A percentile compares a stretch with the other conserved stretches of the same genome.
phyloP scores from a whole-genome alignment of 2,113 vertebrate species.

The Axis porcinus region DNA sequence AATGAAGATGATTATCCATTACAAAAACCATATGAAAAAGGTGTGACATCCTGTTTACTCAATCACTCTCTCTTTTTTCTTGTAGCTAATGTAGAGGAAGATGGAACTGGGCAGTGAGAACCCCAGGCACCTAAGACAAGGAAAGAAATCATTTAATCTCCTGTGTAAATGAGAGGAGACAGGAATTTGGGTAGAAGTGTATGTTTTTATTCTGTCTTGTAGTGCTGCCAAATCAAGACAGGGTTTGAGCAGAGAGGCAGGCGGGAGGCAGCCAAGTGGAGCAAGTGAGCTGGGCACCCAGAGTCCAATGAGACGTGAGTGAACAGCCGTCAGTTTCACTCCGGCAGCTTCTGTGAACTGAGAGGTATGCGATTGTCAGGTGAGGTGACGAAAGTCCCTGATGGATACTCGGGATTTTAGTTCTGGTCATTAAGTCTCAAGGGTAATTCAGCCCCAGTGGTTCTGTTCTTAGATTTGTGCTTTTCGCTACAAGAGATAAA shows the following conservation, averaged over 20 bases:
- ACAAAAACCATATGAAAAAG: neutral
- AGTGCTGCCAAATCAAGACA: slow-evolving; percentile 69
- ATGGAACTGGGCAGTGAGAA: slow-evolving; percentile 54
- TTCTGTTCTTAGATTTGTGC: neutral
- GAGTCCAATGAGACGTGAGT: slow-evolving; percentile 52
- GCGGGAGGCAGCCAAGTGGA: slow-evolving; percentile 62
- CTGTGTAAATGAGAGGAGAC: slow-evolving; percentile 67
- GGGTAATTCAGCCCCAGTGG: neutral
- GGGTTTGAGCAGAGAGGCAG: slow-evolving; percentile 45
- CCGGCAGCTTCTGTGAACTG: slow-evolving; percentile 59
- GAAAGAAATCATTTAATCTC: slow-evolving; percentile 74
- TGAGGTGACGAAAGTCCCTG: slow-evolving; percentile 48
- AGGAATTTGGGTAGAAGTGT: slow-evolving; percentile 67
- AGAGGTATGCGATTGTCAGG: slow-evolving; percentile 63
- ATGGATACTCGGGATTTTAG: slow-evolving; percentile 41
- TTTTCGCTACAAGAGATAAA: neutral
- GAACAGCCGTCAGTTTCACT: slow-evolving; percentile 58
- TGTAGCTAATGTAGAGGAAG: slow-evolving; percentile 40
- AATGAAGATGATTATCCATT: neutral
- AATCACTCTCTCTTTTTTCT: neutral
- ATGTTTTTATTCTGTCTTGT: slow-evolving; percentile 70
- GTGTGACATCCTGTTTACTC: neutral
- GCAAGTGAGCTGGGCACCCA: slow-evolving; percentile 60
- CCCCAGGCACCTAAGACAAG: slow-evolving; percentile 58
- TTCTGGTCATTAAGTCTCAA: slow-evolving; percentile 5